These are phyloP conservation scores for Invenusta paracnida DNA, from an alignment of 2,888 invertebrate genomes.

Conservation along the genomic window DNA sequence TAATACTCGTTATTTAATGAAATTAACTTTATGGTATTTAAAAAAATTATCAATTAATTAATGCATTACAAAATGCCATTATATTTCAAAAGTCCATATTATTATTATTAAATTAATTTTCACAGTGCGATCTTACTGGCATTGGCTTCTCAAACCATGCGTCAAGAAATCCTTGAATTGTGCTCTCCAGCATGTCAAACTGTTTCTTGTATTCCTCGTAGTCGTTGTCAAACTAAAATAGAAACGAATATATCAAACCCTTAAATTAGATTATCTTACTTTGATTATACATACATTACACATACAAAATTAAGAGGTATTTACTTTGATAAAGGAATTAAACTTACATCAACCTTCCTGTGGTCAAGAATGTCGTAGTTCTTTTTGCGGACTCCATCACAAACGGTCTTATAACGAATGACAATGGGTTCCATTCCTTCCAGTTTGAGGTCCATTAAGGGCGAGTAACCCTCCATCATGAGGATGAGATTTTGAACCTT, in stretches of 20 bases:
- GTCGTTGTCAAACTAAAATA: slow-evolving; percentile 72
- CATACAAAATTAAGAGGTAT: background rate
- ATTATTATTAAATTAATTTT: slow-evolving; percentile 22
- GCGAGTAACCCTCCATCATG: slow-evolving; percentile 78
- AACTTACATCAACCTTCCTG: slow-evolving; percentile 68
- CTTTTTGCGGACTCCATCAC: slow-evolving; percentile 76
- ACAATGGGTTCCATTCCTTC: slow-evolving; percentile 65
- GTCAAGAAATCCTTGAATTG: slow-evolving; percentile 68
- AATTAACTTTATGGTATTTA: too few species aligned
- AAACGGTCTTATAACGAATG: slow-evolving; percentile 76
- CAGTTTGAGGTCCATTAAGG: slow-evolving; percentile 68
- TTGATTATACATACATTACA: background rate
- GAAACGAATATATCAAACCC: background rate
- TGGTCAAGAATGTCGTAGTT: slow-evolving; percentile 87
- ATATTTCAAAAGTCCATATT: background rate
- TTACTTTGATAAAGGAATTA: background rate
- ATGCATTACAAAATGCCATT: too few species aligned
- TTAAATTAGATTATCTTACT: background rate
- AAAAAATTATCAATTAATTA: too few species aligned
- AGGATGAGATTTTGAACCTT: slow-evolving; percentile 84
- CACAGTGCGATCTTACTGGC: slow-evolving; percentile 50
- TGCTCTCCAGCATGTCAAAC: slow-evolving; percentile 65
- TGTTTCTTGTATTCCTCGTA: slow-evolving; percentile 74
- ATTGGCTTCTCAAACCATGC: slow-evolving; percentile 56
- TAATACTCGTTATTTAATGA: too few species aligned